Percentiles rank a stretch among this genome's conserved stretches.
phyloP scores from a whole-genome alignment of 35 echinoderm and acorn worm genomes.

The Apostichopus californicus region DNA sequence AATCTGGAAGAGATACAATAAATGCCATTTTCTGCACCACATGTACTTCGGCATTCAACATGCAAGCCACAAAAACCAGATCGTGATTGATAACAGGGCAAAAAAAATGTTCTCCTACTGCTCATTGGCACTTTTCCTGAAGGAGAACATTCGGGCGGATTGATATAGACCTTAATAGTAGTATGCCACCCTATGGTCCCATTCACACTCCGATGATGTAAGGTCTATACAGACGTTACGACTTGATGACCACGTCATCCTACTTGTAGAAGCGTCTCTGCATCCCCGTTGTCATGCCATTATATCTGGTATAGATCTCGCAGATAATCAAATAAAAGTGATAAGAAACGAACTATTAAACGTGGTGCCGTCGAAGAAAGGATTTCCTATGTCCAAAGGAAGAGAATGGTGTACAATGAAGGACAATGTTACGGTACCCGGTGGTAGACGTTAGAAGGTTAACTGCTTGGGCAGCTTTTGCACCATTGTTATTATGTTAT shows the following conservation, averaged over 20 bases:
- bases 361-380: background rate
- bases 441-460: too few species aligned
- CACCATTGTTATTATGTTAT: too few species aligned
- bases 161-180: too few species aligned
- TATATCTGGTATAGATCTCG: background rate
- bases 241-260: constrained; percentile 23
- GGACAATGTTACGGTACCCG: background rate
- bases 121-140: too few species aligned
- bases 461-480: too few species aligned
- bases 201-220: background rate
- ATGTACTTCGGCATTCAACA: too few species aligned
- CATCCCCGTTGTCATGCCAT: constrained; percentile 47
- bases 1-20: too few species aligned
- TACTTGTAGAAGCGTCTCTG: background rate
- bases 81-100: too few species aligned
- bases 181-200: background rate
- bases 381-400: background rate
- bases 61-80: too few species aligned
- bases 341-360: background rate
- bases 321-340: background rate
- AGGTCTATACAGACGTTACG: background rate
- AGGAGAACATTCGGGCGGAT: too few species aligned
- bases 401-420: background rate
- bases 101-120: too few species aligned
- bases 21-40: too few species aligned